These are phyloP conservation scores for Ditylenchus dipsaci DNA, from an alignment of 1,140 invertebrate species.

Conservation along the genomic window DNA sequence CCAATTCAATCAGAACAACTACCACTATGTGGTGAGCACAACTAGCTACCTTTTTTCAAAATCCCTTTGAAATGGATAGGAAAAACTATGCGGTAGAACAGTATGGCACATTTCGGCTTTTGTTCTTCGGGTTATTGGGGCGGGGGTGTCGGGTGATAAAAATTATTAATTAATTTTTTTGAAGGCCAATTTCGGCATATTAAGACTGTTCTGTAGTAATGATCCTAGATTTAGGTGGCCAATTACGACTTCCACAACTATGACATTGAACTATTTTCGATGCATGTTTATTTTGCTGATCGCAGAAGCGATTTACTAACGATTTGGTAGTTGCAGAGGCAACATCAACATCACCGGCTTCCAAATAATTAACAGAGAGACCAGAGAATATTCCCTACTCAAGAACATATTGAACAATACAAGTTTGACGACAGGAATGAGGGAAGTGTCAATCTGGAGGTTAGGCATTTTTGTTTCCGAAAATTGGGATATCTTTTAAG, in stretches of 20 bases:
- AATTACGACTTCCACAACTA: constrained; percentile 57
- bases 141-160: too few relatives aligned
- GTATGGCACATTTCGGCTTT: too few relatives aligned
- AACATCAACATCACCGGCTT: constrained; percentile 61
- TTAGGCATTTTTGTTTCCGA: not conserved
- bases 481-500: too few relatives aligned
- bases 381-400: constrained; percentile 24
- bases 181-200: too few relatives aligned
- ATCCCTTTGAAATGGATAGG: not conserved
- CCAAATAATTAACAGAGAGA: constrained; percentile 50
- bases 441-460: constrained; percentile 34
- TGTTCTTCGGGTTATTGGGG: too few relatives aligned
- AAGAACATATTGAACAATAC: constrained; percentile 24
- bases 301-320: too few relatives aligned
- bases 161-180: too few relatives aligned
- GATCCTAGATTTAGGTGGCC: constrained; percentile 9
- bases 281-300: not conserved
- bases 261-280: constrained; percentile 58
- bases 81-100: too few relatives aligned
- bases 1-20: constrained; percentile 55
- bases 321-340: constrained; percentile 47
- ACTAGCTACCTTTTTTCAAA: constrained; percentile 42
- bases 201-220: too few relatives aligned
- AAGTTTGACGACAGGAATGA: constrained; percentile 21
- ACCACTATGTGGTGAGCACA: constrained; percentile 51